Evolutionary conservation across 2,888 invertebrate genomes (phyloP).

Genomic region (Apodemia mormo): DNA sequence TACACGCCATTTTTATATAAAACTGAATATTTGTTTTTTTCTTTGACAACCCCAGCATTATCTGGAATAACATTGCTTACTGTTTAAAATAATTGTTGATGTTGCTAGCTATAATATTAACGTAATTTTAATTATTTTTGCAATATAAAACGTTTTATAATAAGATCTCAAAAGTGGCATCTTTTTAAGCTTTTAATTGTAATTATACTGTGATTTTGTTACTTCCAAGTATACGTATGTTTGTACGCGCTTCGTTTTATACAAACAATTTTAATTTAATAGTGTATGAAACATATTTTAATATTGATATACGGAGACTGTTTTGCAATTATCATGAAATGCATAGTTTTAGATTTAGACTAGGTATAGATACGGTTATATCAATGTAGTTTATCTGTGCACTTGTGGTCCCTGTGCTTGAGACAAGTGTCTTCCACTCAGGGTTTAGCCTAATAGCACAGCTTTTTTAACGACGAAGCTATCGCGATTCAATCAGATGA

Average conservation of each 20-base stretch:
- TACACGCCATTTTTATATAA: constrained; percentile 14
- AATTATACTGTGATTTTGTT: constrained; percentile 71
- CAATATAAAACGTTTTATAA: constrained; percentile 68
- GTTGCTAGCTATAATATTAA: constrained; percentile 68
- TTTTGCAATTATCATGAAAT: constrained; percentile 31
- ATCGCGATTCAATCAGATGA: constrained; percentile 55
- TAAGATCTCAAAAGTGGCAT: constrained; percentile 58
- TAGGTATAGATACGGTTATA: constrained; percentile 25
- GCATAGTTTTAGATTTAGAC: constrained; percentile 30
- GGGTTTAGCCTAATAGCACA: constrained; percentile 42
- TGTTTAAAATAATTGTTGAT: constrained; percentile 71
- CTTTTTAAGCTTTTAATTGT: constrained; percentile 50
- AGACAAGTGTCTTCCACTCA: constrained; percentile 27
- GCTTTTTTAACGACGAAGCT: constrained; percentile 45
- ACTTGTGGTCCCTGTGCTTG: constrained; percentile 18
- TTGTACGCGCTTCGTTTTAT: constrained; percentile 44
- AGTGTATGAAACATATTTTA: constrained; percentile 32
- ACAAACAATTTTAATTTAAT: constrained; percentile 43
- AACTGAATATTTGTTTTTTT: constrained; percentile 29
- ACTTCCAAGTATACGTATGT: constrained; percentile 41
- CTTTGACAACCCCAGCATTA: constrained; percentile 60
- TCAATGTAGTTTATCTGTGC: constrained; percentile 21
- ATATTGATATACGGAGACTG: constrained; percentile 39
- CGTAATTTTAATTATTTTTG: constrained; percentile 63
- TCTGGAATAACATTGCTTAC: constrained; percentile 73